A percentile compares a stretch with the other conserved stretches of the same genome.
Conservation (phyloP, 2,797 vertebrate species). For the Dendrocincla fuliginosa region DNA sequence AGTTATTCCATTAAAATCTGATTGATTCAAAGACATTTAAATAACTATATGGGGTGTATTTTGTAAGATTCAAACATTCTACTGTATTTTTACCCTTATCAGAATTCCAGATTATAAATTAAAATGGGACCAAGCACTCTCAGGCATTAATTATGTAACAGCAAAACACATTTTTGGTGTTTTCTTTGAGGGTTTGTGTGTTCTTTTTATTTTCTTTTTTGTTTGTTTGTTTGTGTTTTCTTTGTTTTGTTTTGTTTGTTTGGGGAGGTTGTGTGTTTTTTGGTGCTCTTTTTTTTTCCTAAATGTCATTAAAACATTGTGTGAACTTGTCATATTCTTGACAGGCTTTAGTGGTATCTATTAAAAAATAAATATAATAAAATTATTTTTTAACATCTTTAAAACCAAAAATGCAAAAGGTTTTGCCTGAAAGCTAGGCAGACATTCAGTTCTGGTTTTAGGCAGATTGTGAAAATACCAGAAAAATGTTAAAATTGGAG, state of each 20-base stretch:
- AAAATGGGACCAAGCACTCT: not conserved
- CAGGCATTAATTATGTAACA: not conserved
- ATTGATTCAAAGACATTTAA: not conserved
- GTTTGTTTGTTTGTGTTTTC: not conserved
- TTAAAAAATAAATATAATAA: not conserved
- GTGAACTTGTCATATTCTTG: not conserved
- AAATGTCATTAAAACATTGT: not conserved
- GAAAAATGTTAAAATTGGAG: not conserved
- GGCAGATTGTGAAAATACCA: not conserved
- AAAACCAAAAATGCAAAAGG: not conserved
- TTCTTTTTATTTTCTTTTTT: too few relatives aligned
- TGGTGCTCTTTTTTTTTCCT: too few relatives aligned
- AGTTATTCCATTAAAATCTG: not conserved
- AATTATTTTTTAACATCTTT: not conserved
- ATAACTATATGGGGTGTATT: fast-evolving
- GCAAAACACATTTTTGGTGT: not conserved
- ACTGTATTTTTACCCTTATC: not conserved
- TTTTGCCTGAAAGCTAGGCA: not conserved
- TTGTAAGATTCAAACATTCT: not conserved
- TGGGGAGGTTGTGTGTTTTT: too few relatives aligned
- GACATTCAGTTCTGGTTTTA: not conserved
- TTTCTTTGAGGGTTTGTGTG: not conserved
- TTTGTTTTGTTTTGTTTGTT: too few relatives aligned
- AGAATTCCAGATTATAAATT: not conserved
- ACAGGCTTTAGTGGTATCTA: not conserved